These are phyloP conservation scores for Ferdinandea cuprea DNA, from an alignment of 2,888 invertebrate genomes.

Conservation along the genomic window DNA sequence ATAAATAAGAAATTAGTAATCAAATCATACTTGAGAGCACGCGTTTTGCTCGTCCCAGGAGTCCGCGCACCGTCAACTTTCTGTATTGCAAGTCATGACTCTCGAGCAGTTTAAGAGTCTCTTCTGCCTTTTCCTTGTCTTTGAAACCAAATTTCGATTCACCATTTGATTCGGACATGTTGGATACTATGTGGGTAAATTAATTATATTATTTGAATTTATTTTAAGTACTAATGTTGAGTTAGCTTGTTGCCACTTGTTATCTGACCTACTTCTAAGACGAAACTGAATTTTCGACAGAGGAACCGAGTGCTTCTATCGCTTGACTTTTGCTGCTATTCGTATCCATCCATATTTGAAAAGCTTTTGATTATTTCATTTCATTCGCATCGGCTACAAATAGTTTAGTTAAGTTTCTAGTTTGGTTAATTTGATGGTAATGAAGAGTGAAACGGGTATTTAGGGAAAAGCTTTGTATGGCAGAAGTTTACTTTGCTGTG, in stretches of 20 bases:
- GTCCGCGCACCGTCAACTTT: slow-evolving; percentile 86
- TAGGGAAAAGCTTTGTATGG: slow-evolving; percentile 34
- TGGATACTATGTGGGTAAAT: slow-evolving; percentile 35
- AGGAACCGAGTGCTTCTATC: slow-evolving; percentile 44
- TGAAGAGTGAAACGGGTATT: slow-evolving; percentile 19
- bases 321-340: slow-evolving; percentile 25
- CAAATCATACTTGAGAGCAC: slow-evolving; percentile 83
- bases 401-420: slow-evolving; percentile 30
- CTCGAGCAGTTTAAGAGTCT: slow-evolving; percentile 86
- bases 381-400: slow-evolving; percentile 34
- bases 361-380: slow-evolving; percentile 39
- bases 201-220: slow-evolving; percentile 1
- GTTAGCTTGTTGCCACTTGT: slow-evolving; percentile 3
- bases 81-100: slow-evolving; percentile 87
- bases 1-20: slow-evolving; percentile 13
- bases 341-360: too few species aligned
- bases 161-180: slow-evolving; percentile 79
- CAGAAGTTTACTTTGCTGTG: not conserved
- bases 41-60: slow-evolving; percentile 85
- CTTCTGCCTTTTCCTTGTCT: slow-evolving; percentile 88
- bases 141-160: slow-evolving; percentile 89
- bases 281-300: slow-evolving; percentile 57
- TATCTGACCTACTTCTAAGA: slow-evolving; percentile 62
- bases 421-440: not conserved
- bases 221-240: slow-evolving; percentile 23